phyloP scores from a whole-genome alignment of 2,888 invertebrate genomes.

The Cephonodes hylas region DNA sequence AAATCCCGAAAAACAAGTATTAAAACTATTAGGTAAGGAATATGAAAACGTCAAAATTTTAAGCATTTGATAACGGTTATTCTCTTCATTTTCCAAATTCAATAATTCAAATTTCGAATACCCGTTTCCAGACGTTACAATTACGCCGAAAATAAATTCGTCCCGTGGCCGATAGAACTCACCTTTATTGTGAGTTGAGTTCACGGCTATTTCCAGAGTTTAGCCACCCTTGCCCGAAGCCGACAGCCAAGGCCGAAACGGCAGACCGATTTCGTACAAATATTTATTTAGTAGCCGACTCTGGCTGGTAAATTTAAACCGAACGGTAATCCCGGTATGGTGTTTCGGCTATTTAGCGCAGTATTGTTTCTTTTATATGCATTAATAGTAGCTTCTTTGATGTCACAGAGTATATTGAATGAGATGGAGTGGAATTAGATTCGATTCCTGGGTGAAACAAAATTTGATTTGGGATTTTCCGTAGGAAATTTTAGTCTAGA shows the following conservation, averaged over 20 bases:
- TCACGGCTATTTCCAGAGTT: constrained; percentile 13
- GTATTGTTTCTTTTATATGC: too few species aligned
- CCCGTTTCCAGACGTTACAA: not conserved
- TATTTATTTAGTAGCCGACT: constrained; percentile 31
- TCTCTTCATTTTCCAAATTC: not conserved
- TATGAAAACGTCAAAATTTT: too few species aligned
- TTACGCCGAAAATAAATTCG: not conserved
- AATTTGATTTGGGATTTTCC: too few species aligned
- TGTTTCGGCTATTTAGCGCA: not conserved
- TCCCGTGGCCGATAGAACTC: not conserved
- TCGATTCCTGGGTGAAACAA: too few species aligned
- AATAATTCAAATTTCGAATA: not conserved
- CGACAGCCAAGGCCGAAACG: constrained; percentile 26
- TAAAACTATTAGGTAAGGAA: too few species aligned
- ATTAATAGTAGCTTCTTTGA: too few species aligned
- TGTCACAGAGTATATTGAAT: too few species aligned
- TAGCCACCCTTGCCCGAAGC: constrained; percentile 14
- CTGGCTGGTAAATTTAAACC: constrained; percentile 13
- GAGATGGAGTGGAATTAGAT: too few species aligned
- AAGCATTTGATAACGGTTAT: too few species aligned
- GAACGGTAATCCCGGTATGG: not conserved
- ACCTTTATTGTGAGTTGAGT: constrained; percentile 1
- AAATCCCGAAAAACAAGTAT: too few species aligned
- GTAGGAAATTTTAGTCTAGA: too few species aligned
- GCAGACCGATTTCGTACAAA: constrained; percentile 33